Evolutionary conservation across 2,797 vertebrate genomes (phyloP).

Genomic region (Myotis findleyi): DNA sequence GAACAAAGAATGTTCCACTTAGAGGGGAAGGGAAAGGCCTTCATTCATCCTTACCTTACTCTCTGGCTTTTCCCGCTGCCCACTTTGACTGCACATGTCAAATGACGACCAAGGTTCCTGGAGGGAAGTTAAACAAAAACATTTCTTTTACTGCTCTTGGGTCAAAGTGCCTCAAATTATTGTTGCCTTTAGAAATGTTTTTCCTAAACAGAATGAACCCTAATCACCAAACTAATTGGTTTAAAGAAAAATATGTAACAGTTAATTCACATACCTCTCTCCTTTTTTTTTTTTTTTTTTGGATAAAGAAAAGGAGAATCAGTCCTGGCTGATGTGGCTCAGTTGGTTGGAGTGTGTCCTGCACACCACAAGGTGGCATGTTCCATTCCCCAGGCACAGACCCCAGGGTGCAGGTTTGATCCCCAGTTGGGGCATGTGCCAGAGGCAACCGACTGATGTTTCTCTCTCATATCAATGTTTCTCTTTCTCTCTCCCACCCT

Average conservation of each 20-base stretch:
- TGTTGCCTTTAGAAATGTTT: background rate
- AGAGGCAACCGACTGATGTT: background rate
- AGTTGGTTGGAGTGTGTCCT: background rate
- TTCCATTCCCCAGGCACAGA: background rate
- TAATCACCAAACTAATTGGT: background rate
- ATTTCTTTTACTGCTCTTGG: slow-evolving; percentile 8
- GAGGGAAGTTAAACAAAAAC: slow-evolving; percentile 48
- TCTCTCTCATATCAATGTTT: too few relatives aligned
- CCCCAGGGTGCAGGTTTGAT: background rate
- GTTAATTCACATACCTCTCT: background rate
- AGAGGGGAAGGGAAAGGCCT: background rate
- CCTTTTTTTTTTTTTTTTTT: too few relatives aligned
- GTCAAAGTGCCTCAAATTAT: background rate
- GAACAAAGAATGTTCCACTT: background rate
- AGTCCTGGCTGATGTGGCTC: background rate
- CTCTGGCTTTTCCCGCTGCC: slow-evolving; percentile 64
- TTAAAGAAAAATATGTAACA: background rate
- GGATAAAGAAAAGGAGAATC: too few relatives aligned
- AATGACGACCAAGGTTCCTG: slow-evolving; percentile 95
- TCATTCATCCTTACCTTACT: slow-evolving; percentile 84
- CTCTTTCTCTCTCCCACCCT: too few relatives aligned
- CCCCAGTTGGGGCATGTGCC: background rate
- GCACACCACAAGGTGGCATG: too few relatives aligned
- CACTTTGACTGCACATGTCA: slow-evolving; percentile 83
- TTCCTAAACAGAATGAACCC: background rate